Base-by-base conservation (phyloP, 2,888 invertebrate genomes). In the Mimas tiliae region DNA sequence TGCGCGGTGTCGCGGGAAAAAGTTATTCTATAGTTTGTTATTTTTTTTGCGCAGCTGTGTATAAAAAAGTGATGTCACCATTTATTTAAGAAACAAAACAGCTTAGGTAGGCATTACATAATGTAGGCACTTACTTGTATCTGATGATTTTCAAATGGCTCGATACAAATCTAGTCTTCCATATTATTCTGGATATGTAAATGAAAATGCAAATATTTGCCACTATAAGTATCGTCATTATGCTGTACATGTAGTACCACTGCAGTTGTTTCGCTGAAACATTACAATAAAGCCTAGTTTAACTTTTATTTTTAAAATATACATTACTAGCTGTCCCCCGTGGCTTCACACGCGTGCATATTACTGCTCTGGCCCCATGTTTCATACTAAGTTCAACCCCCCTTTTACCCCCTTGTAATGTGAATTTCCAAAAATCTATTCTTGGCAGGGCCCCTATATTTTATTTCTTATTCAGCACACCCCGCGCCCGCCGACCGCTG, bases 201-300 rank as follows among this genome's bases (percentile, higher is more conserved):
- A 94, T 81, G 74, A 96, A 96, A 78, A 95, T 95, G 3, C 94
- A 71, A 27, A 95, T 85, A 76, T 96, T 96, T 0, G 93, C 75
- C 0, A 85, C 66, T 34, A 96, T 82, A 6, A 96, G 81, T 33
- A 95, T 74, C 0, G 94, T 82, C 74, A 96, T 94, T 3, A 96
- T 95, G n/a, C 95, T 95, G 80, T 95, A 96, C 89, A 96, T 95
- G 77, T 95, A 96, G 21, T 91, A 91, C 95, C 96, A 95, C 52
- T 94, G 94, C 68, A 94, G 93, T 16, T 73, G 72, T 33, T 76
- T 75, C 67, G 87, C 95, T 96, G 84, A 68, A 93, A 92, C n/a
- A 55, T 34, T 0, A n/a, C 68, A 70, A 67, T 48, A 58, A 64
- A 42, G 4, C 12, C 19, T 52, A 34, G 47, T 16, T 27, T 47